These are phyloP conservation scores for Ptychodera flava DNA, from an alignment of 35 echinoderm and acorn worm genomes.

Conservation along the genomic window DNA sequence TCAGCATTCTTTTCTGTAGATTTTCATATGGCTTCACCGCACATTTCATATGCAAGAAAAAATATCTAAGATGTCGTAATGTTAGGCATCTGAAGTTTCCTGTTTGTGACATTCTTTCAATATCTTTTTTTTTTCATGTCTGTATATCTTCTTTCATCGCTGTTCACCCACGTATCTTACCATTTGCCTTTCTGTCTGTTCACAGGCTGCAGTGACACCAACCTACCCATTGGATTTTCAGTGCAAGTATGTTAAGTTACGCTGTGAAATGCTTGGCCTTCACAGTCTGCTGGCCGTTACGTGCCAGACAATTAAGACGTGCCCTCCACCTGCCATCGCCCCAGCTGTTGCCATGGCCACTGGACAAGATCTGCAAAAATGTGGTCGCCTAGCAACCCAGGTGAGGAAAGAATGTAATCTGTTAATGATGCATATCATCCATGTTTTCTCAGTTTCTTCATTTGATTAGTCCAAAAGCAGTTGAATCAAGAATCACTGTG, in stretches of 20 bases:
- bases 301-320: conserved; percentile 62
- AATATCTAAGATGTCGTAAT: neutral
- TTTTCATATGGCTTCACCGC: neutral
- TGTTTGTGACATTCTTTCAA: too few species aligned
- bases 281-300: conserved; percentile 61
- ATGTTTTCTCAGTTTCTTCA: too few species aligned
- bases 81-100: neutral
- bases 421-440: too few species aligned
- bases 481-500: too few species aligned
- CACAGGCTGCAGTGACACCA: conserved; percentile 73
- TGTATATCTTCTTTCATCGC: too few species aligned
- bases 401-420: too few species aligned
- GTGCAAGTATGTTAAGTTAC: conserved; percentile 65
- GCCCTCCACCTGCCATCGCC: conserved; percentile 92
- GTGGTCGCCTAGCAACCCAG: conserved; percentile 83
- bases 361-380: conserved; percentile 77
- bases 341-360: conserved; percentile 89
- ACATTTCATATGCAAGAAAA: neutral
- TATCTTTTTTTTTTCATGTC: too few species aligned
- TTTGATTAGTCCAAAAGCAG: too few species aligned
- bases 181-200: too few species aligned
- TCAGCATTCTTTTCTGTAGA: neutral
- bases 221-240: conserved; percentile 82
- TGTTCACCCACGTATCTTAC: too few species aligned
- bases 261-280: conserved; percentile 75